Conservation (phyloP, 2,113 vertebrate genomes). For the Sander vitreus region DNA sequence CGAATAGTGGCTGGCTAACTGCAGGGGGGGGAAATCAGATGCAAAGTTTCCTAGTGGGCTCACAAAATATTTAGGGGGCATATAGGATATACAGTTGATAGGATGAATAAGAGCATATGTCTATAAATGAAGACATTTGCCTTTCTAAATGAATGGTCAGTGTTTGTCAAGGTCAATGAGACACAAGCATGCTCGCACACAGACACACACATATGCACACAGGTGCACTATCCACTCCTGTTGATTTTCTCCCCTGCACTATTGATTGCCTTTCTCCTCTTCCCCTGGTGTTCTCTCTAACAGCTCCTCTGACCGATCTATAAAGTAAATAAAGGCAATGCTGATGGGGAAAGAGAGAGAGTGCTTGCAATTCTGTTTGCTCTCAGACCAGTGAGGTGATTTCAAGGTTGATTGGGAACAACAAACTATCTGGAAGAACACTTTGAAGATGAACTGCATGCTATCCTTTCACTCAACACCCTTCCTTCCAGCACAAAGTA, state of each 20-base stretch:
- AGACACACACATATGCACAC: conserved; percentile 27
- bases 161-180: conserved; percentile 68
- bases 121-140: conserved; percentile 27
- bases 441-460: conserved; percentile 59
- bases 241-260: conserved; percentile 76
- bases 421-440: conserved; percentile 74
- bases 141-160: conserved; percentile 46
- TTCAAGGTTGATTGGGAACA: conserved; percentile 85
- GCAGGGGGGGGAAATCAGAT: neutral
- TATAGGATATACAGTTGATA: neutral
- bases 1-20: conserved; percentile 5
- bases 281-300: conserved; percentile 71
- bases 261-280: conserved; percentile 77
- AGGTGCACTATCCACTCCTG: conserved; percentile 49
- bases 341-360: conserved; percentile 46
- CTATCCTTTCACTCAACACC: conserved; percentile 41
- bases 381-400: conserved; percentile 75
- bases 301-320: conserved; percentile 76
- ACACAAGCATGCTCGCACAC: neutral
- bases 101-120: conserved; percentile 1
- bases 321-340: conserved; percentile 81
- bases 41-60: conserved; percentile 3
- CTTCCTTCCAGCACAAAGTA: conserved; percentile 28
- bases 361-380: conserved; percentile 57
- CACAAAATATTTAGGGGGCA: conserved; percentile 6